Base-by-base conservation (phyloP, 1,140 invertebrate species). In the Drosophila erecta region DNA sequence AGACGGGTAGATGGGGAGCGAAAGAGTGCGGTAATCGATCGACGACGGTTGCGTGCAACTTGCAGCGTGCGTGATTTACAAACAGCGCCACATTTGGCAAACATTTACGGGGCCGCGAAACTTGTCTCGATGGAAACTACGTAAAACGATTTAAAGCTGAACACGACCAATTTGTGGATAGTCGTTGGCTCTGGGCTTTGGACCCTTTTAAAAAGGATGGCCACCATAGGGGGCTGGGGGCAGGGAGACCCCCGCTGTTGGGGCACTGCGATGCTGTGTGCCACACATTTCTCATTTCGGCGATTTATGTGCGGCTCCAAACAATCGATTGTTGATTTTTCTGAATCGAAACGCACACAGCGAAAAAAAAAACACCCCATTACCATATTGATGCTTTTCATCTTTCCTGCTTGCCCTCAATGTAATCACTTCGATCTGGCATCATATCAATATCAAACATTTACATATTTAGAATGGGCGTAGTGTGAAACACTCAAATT, bases 71-170 rank as follows among this genome's bases (percentile, higher is more conserved):
- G 83, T 86, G 83, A 86, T 86, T 86, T 86, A 86, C 84, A 86
- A 86, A 86, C 83, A 86, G 83, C 83, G 83, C 83, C 83, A 86
- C 83, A 86, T 86, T 86, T 86, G 83, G 83, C 83, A 56, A 86
- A 86, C 83, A 86, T 86, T 85, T 87, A 81, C 66, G 50, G 64
- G 49, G 43, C 66, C 64, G 65, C 66, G 64, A 70, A 76, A 86
- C 75, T 86, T 86, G 81, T 86, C 81, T 86, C 81, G 60, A 67
- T 73, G 69, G 73, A 78, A 86, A 81, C 75, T 89, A 86, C 84
- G 84, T 86, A 86, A 86, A 86, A 86, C 83, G 83, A 89, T 86
- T 86, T 89, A 89, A 83, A 83, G 83, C 79, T 83, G 83, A 86
- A 86, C 83, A 86, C 83, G 83, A 86, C 75, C 83, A 86, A 86